Evolutionary conservation across 1,140 invertebrate genomes (phyloP).

Genomic region (Eufriesea mexicana): DNA sequence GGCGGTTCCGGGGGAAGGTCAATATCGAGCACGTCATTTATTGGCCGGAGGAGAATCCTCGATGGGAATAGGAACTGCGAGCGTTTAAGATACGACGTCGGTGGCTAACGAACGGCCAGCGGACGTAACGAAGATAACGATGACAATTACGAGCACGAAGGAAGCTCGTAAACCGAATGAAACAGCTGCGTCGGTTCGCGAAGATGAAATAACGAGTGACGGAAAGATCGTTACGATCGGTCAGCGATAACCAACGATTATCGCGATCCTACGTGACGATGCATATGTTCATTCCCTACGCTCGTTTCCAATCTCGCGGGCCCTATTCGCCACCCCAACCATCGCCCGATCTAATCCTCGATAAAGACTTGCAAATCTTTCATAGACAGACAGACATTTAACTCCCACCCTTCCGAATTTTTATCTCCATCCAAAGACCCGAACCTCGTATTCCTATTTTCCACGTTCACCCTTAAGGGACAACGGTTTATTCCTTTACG

Average conservation of each 20-base stretch:
- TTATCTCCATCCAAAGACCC: no score
- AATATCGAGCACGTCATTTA: constrained; percentile 5
- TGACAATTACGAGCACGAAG: background rate
- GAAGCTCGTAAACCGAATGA: background rate
- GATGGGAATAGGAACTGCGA: background rate
- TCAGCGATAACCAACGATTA: background rate
- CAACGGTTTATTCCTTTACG: no score
- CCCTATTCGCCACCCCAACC: no score
- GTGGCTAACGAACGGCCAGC: background rate
- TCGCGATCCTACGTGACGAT: background rate
- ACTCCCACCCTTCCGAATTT: no score
- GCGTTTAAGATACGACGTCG: background rate
- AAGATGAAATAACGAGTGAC: background rate
- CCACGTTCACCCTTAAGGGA: no score
- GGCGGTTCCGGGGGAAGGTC: background rate
- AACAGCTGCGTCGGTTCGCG: background rate
- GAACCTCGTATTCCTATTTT: no score
- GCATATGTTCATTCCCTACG: no score
- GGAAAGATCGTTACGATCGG: background rate
- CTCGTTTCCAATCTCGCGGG: no score
- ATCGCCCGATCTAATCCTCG: no score
- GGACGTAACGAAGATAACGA: background rate
- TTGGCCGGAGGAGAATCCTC: background rate
- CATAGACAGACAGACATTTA: no score
- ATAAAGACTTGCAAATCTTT: no score